Base-by-base conservation (phyloP, 2,113 vertebrate species). In the Oncorhynchus masou region DNA sequence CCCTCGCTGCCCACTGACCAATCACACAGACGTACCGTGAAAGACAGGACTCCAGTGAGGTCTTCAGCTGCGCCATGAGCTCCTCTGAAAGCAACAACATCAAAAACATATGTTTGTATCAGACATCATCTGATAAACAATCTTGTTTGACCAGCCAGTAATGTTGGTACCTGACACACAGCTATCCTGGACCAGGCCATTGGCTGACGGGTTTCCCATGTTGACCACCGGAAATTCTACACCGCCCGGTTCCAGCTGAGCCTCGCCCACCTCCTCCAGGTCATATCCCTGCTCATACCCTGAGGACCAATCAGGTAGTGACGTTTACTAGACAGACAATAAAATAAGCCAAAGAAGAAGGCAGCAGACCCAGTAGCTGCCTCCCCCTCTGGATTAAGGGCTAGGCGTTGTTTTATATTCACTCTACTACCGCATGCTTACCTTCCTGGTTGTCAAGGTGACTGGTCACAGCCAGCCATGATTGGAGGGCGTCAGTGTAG, bases 21-120 rank as follows among this genome's bases (percentile, higher is more conserved):
- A 57, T 57, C 54, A 57, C 39, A 45, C 39, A 45, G 12, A 54
- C 51, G 19, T 93, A 98, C 97, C 97, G 94, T 85, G 95, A 97
- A 74, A 99, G 94, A 76, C 95, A 99, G 90, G 95, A 96, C 88
- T 98, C 96, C 94, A 99, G 87, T 74, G 95, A 92, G 77, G 94
- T 94, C 85, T 94, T 96, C 91, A 99, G 94, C 79, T 96, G 89
- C 84, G 97, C 93, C 79, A 89, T 88, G 71, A 95, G 85, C 71
- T 96, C 95, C 90, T 96, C 97, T 92, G 81, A 75, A 87, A 86
- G 19, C 34, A 69, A 20, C 12, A 25, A 29, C 27, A 59, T 60
- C 3, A 45, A 19, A 13, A 16, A 29, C 39, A 11, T 12, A 45
- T 29, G 20, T n/a, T 19, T 54, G 51, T 19, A 54, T 54, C 51